These are phyloP conservation scores for Trachelus tabidus DNA, from an alignment of 2,888 invertebrate genomes.

Conservation along the genomic window DNA sequence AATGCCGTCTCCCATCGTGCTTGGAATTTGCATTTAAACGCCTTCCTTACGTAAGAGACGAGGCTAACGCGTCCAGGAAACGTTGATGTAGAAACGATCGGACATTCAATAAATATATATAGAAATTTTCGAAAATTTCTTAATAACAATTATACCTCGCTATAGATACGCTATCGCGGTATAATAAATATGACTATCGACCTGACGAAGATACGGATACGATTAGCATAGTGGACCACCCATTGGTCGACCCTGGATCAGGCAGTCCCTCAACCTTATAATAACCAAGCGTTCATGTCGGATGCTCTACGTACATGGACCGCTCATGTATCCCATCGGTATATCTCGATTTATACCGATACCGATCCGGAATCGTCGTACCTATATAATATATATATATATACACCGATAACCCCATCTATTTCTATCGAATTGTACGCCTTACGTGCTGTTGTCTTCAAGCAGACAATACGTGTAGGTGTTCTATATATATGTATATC, in stretches of 20 bases:
- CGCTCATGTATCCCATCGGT: slow-evolving; percentile 63
- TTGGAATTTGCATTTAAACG: slow-evolving; percentile 50
- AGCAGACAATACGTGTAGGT: slow-evolving; percentile 27
- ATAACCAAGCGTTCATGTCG: slow-evolving; percentile 61
- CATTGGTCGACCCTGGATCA: slow-evolving; percentile 61
- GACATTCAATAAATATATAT: neutral
- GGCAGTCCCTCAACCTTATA: slow-evolving; percentile 46
- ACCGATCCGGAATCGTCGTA: slow-evolving; percentile 62
- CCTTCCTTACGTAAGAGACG: slow-evolving; percentile 42
- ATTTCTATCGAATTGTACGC: slow-evolving; percentile 10
- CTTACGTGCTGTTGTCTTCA: slow-evolving; percentile 12
- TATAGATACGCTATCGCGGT: neutral
- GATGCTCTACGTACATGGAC: slow-evolving; percentile 60
- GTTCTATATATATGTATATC: slow-evolving; percentile 2
- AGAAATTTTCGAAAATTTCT: neutral
- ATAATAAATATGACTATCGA: neutral
- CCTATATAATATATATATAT: slow-evolving; percentile 44
- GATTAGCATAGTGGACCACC: slow-evolving; percentile 64
- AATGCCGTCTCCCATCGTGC: slow-evolving; percentile 33
- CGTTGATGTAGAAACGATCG: slow-evolving; percentile 33
- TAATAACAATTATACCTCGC: neutral
- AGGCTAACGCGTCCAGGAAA: slow-evolving; percentile 49
- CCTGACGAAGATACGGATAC: slow-evolving; percentile 20
- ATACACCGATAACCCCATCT: slow-evolving; percentile 38
- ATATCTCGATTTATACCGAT: slow-evolving; percentile 65